Evolutionary conservation across 2,113 vertebrate species (phyloP).

Genomic region (Monopterus albus): DNA sequence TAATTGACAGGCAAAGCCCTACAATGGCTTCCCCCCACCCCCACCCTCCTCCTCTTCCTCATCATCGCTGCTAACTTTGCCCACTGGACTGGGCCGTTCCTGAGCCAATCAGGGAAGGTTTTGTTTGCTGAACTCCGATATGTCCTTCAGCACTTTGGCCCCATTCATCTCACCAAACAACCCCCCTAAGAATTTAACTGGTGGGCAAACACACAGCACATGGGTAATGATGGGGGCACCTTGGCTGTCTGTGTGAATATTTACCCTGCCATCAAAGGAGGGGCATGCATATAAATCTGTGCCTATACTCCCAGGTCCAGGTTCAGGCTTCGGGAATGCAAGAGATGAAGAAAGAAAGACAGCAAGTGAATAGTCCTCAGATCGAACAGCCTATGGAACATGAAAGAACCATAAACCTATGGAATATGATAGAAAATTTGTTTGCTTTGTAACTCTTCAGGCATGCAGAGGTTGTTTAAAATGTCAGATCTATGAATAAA

Average conservation of each 20-base stretch:
- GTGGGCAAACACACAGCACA: conserved; percentile 80
- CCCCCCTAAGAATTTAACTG: conserved; percentile 82
- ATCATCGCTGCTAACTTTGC: conserved; percentile 59
- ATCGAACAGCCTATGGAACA: conserved; percentile 52
- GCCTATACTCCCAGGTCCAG: conserved; percentile 63
- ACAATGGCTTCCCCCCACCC: conserved; percentile 14
- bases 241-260: conserved; percentile 83
- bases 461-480: conserved; percentile 67
- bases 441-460: conserved; percentile 63
- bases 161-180: conserved; percentile 83
- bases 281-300: conserved; percentile 81
- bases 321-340: conserved; percentile 63
- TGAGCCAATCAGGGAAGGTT: conserved; percentile 77
- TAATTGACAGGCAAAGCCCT: conserved; percentile 75
- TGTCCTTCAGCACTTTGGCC: conserved; percentile 82
- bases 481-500: conserved; percentile 79
- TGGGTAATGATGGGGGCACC: conserved; percentile 81
- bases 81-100: conserved; percentile 67
- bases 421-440: conserved; percentile 63
- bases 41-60: conserved; percentile 37
- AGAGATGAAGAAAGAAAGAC: conserved; percentile 44
- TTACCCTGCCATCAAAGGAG: conserved; percentile 82
- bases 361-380: conserved; percentile 45
- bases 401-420: conserved; percentile 61
- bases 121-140: conserved; percentile 81